These are phyloP conservation scores for Genyomyrus donnyi DNA, from an alignment of 2,113 vertebrate genomes.

Conservation along the genomic window DNA sequence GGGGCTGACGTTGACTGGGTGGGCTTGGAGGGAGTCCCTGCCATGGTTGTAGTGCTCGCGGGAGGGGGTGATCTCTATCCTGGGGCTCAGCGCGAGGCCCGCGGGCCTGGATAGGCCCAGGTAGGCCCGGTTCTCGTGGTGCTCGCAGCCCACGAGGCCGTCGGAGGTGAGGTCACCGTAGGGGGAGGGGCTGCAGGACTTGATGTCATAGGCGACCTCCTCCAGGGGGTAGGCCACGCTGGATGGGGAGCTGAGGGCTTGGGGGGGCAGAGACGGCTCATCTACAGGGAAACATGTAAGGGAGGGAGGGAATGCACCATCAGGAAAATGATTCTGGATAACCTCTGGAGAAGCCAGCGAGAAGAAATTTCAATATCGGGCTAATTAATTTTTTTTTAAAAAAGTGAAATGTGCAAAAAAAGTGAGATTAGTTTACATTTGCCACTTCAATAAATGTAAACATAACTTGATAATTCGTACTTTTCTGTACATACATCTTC, in stretches of 20 bases:
- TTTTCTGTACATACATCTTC: not conserved
- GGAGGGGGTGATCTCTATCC: slow-evolving; percentile 95
- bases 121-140: slow-evolving; percentile 74
- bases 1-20: slow-evolving; percentile 73
- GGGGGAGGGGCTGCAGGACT: slow-evolving; percentile 71
- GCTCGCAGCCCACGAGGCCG: slow-evolving; percentile 70
- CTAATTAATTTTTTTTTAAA: too few relatives aligned
- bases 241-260: slow-evolving; percentile 72
- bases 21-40: slow-evolving; percentile 78
- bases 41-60: slow-evolving; percentile 86
- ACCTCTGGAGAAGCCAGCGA: not conserved
- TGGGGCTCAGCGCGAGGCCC: slow-evolving; percentile 80
- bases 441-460: not conserved
- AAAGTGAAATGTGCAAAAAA: not conserved
- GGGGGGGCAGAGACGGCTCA: slow-evolving; percentile 74
- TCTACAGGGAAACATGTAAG: slow-evolving; percentile 57
- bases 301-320: not conserved
- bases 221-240: slow-evolving; percentile 74
- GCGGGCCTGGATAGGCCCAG: slow-evolving; percentile 64
- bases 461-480: not conserved
- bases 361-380: not conserved
- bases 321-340: not conserved
- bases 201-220: slow-evolving; percentile 76
- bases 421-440: not conserved
- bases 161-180: slow-evolving; percentile 63